Base-by-base conservation (phyloP, 1,140 invertebrate genomes). In the Drosophila rhopaloa region DNA sequence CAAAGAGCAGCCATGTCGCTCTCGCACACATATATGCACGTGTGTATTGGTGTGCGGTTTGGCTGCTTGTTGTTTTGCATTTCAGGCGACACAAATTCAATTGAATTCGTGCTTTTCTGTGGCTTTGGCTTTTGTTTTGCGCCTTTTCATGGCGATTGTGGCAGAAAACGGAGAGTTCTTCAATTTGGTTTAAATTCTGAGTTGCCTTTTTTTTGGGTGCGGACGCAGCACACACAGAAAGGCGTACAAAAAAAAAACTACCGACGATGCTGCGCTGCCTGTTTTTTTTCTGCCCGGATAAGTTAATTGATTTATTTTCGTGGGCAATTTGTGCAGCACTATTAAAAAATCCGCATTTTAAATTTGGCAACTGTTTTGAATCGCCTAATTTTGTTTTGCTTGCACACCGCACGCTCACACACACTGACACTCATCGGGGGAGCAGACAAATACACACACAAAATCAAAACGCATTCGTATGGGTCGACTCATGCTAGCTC, bases 371-470 rank as follows among this genome's bases (percentile, higher is more conserved):
- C 32, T 60, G 24, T 63, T 68, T 66, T 43, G 37, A 66, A 66
- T 66, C 29, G 46, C 32, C 50, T 67, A 83, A 83, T 79, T 53
- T 83, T 83, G 80, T 83, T 83, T 83, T 83, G 80, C 75, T 79
- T 83, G 80, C 80, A 83, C 60, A 82, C 75, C 76, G 60, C 70
- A 75, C 80, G 68, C 73, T 70, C 50, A 68, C 29, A 47, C 65
- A 55, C 58, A 63, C 61, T 37, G 58, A 60, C 40, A 29, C 41
- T 55, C 58, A 57, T 66, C 48, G 44, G 66, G 44, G 73, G 57
- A 65, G 58, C 68, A 79, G 57, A 74, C 74, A 63, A 68, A 83
- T 79, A 62, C 77, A 82, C 63, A 53, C 48, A 74, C 80, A 65
- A 41, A 65, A 41, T 32, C 37, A 14, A 37, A 29, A 27, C 38